These are phyloP conservation scores for Prinia subflava DNA, from an alignment of 2,113 vertebrate genomes.

Conservation along the genomic window DNA sequence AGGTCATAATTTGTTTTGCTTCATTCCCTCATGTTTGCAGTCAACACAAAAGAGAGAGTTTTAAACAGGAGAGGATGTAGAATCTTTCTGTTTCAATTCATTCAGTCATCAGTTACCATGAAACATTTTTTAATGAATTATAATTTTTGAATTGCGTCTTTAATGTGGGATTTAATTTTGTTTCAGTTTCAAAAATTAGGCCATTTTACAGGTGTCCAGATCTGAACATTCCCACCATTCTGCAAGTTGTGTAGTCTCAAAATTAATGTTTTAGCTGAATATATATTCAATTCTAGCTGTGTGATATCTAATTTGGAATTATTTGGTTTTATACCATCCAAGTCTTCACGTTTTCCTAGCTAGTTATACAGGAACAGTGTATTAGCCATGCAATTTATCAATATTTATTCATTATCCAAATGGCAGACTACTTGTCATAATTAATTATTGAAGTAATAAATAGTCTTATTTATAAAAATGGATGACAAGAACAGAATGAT, in stretches of 20 bases:
- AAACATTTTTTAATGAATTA: background rate
- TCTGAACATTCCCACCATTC: background rate
- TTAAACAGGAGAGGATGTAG: background rate
- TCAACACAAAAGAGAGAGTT: background rate
- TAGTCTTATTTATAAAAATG: slow-evolving; percentile 85
- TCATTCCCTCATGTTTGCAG: background rate
- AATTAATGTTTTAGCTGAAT: background rate
- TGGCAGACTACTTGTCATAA: slow-evolving; percentile 89
- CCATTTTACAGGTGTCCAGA: background rate
- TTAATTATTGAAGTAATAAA: slow-evolving; percentile 93
- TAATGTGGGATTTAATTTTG: background rate
- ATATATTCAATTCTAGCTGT: background rate
- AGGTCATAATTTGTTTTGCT: background rate
- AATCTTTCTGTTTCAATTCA: background rate
- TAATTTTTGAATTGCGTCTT: background rate
- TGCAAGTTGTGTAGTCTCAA: background rate
- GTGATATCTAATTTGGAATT: slow-evolving; percentile 43
- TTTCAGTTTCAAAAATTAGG: background rate
- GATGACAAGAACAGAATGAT: slow-evolving; percentile 80
- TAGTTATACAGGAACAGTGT: slow-evolving; percentile 65
- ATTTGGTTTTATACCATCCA: slow-evolving; percentile 31
- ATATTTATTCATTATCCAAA: slow-evolving; percentile 84
- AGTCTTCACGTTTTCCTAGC: slow-evolving; percentile 44
- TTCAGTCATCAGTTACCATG: background rate
- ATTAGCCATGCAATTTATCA: slow-evolving; percentile 89